Conservation (phyloP, 2,888 invertebrate genomes). For the Clanis bilineata region DNA sequence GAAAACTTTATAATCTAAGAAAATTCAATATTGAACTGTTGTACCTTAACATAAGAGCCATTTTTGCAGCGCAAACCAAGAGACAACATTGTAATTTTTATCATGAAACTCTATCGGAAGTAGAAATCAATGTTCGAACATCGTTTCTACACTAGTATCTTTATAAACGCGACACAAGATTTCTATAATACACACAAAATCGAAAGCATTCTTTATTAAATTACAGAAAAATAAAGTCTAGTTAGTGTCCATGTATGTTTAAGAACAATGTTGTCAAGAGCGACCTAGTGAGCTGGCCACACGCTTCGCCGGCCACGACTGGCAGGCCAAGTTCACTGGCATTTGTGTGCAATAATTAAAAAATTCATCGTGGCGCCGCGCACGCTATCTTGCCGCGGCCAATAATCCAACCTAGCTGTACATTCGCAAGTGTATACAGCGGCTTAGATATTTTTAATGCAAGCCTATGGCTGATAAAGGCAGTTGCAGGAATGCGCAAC, state of each 20-base stretch:
- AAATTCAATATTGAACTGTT: background rate
- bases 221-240: background rate
- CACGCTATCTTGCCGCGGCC: constrained; percentile 70
- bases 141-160: background rate
- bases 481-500: background rate
- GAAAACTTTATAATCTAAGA: background rate
- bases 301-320: constrained; percentile 62
- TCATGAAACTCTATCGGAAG: background rate
- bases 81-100: background rate
- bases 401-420: constrained; percentile 37
- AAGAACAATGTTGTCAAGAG: constrained; percentile 62
- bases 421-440: constrained; percentile 15
- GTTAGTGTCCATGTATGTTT: no score
- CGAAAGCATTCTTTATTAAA: background rate
- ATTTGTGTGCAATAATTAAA: constrained; percentile 81
- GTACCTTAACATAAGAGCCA: background rate
- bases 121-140: background rate
- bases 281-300: constrained; percentile 71
- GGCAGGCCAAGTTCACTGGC: constrained; percentile 81
- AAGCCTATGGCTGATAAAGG: background rate
- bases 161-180: background rate
- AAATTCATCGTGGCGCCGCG: constrained; percentile 76
- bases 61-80: background rate
- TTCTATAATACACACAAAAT: background rate
- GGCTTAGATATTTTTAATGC: background rate